Evolutionary conservation across 2,797 vertebrate species (phyloP).

Genomic region (Rhyacichthys aspro): DNA sequence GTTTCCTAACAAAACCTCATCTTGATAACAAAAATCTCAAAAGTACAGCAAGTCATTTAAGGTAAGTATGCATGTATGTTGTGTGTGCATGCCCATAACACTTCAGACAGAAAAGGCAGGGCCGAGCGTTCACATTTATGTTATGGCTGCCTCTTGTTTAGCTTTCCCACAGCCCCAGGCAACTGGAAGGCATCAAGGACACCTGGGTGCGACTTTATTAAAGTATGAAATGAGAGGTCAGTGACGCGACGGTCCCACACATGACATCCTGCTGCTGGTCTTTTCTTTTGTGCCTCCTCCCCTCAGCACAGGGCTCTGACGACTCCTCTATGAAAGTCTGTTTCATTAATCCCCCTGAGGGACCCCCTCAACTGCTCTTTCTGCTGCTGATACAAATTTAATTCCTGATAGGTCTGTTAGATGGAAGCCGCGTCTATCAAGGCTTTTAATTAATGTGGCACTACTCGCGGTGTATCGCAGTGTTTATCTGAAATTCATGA

Average conservation of each 20-base stretch:
- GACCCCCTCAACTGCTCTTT: slow-evolving; percentile 77
- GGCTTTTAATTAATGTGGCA: slow-evolving; percentile 82
- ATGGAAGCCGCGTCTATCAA: slow-evolving; percentile 77
- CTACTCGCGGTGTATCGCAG: slow-evolving; percentile 60
- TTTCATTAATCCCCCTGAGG: slow-evolving; percentile 83
- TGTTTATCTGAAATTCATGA: slow-evolving; percentile 76
- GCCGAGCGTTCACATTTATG: slow-evolving; percentile 56
- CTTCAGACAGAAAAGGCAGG: slow-evolving; percentile 52
- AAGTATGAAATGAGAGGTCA: slow-evolving; percentile 88
- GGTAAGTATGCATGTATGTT: slow-evolving; percentile 22
- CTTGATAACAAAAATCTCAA: slow-evolving; percentile 59
- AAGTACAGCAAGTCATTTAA: slow-evolving; percentile 35
- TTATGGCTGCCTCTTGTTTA: slow-evolving; percentile 77
- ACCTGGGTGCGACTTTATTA: slow-evolving; percentile 88
- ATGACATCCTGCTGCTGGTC: slow-evolving; percentile 82
- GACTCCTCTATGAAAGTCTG: slow-evolving; percentile 82
- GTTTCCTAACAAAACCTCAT: slow-evolving; percentile 70
- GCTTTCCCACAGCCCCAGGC: slow-evolving; percentile 77
- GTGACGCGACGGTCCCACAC: slow-evolving; percentile 77
- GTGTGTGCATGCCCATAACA: slow-evolving; percentile 57
- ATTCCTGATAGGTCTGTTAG: slow-evolving; percentile 82
- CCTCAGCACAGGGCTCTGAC: slow-evolving; percentile 69
- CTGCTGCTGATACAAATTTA: slow-evolving; percentile 81
- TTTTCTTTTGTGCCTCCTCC: slow-evolving; percentile 65
- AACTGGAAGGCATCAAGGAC: slow-evolving; percentile 82